Percentiles rank a stretch among this genome's conserved stretches.
phyloP scores from a whole-genome alignment of 2,888 invertebrate species.

The Sarcophaga variegata region DNA sequence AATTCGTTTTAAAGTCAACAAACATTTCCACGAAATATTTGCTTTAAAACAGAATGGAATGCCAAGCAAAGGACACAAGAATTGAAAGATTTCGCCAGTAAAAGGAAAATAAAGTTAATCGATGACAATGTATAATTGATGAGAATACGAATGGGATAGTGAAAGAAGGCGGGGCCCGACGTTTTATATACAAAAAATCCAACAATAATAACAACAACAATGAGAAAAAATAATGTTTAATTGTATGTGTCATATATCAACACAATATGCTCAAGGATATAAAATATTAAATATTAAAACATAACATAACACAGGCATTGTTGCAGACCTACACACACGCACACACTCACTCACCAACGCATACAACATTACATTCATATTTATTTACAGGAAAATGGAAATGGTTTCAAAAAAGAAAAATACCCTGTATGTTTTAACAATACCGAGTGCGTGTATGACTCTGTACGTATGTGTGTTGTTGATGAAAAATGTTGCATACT shows the following conservation, averaged over 20 bases:
- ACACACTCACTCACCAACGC: not conserved
- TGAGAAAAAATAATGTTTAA: not conserved
- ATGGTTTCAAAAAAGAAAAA: too few species aligned
- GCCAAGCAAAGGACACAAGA: not conserved
- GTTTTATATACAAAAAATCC: not conserved
- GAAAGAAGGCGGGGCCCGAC: not conserved
- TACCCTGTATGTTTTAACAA: too few species aligned
- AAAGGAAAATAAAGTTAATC: constrained; percentile 58
- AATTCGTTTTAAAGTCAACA: constrained; percentile 5
- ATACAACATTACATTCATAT: not conserved
- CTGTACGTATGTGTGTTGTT: too few species aligned
- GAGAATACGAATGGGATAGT: not conserved
- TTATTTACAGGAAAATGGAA: too few species aligned
- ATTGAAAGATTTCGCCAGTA: not conserved
- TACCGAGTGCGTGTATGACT: too few species aligned
- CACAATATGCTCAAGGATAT: too few species aligned
- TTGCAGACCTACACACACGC: not conserved
- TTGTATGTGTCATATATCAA: too few species aligned
- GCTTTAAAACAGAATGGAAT: not conserved
- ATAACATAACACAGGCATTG: not conserved
- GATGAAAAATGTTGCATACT: constrained; percentile 24
- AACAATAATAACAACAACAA: not conserved
- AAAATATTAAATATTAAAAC: too few species aligned
- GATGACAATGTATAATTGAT: constrained; percentile 68
- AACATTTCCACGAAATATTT: not conserved